phyloP scores from a whole-genome alignment of 1,140 invertebrate species.

The Monochamus saltuarius region DNA sequence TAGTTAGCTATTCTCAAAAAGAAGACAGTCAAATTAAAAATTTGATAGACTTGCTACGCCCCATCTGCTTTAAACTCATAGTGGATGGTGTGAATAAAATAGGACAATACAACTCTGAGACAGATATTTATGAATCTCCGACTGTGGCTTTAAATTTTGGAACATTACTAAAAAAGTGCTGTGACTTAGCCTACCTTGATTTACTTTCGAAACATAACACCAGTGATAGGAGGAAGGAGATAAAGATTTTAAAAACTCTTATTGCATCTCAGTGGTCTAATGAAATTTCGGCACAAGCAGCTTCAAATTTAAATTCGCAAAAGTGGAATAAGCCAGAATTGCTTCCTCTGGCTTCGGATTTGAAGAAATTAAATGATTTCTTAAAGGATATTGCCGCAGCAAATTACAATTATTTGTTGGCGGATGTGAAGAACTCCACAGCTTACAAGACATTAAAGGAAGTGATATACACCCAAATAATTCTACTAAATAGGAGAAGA shows the following conservation, averaged over 20 bases:
- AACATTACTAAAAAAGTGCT: conserved; percentile 20
- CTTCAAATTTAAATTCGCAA: too few species aligned
- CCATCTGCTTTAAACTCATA: conserved; percentile 14
- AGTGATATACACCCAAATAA: too few species aligned
- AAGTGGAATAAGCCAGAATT: too few species aligned
- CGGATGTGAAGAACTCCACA: too few species aligned
- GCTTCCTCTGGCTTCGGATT: too few species aligned
- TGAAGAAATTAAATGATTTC: too few species aligned
- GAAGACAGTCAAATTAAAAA: neutral
- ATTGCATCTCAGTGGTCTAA: conserved; percentile 12
- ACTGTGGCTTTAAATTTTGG: conserved; percentile 16
- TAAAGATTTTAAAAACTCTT: conserved; percentile 17
- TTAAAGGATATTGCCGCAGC: too few species aligned
- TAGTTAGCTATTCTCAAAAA: conserved; percentile 1
- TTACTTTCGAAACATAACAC: conserved; percentile 11
- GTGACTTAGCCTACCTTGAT: conserved; percentile 15
- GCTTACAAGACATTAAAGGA: too few species aligned
- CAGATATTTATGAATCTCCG: conserved; percentile 15
- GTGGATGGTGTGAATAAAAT: conserved; percentile 13
- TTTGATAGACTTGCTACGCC: conserved; percentile 1
- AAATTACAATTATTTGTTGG: too few species aligned
- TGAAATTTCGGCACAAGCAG: too few species aligned
- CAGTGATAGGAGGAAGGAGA: conserved; percentile 2
- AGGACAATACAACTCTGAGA: conserved; percentile 8
- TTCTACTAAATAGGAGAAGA: too few species aligned